Percentiles rank a stretch among this genome's conserved stretches.
These are phyloP conservation scores for Garrulus glandarius DNA, from an alignment of 2,797 vertebrate species.

Conservation along the genomic window DNA sequence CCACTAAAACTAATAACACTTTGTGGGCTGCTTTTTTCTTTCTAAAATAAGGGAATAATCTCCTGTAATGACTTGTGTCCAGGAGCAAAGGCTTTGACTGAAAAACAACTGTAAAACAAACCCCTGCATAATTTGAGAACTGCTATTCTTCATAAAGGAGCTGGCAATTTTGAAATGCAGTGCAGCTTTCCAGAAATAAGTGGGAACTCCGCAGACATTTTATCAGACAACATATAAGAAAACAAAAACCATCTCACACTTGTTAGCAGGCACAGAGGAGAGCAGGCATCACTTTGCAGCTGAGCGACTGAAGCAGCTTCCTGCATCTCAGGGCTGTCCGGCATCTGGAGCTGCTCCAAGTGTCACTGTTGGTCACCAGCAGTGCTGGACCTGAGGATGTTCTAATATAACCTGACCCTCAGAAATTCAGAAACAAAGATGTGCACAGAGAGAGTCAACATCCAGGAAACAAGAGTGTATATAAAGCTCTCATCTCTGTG, in stretches of 20 bases:
- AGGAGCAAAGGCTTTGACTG: not conserved
- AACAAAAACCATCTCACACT: not conserved
- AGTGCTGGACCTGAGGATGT: not conserved
- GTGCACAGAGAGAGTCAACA: not conserved
- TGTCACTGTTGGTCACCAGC: not conserved
- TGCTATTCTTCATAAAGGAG: not conserved
- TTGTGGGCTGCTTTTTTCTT: not conserved
- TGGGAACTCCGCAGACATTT: not conserved
- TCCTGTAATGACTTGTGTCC: not conserved
- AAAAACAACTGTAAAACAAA: not conserved
- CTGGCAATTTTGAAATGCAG: not conserved
- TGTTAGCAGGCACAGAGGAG: not conserved
- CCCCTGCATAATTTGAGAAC: not conserved
- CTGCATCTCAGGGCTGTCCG: fast-evolving
- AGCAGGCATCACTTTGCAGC: not conserved
- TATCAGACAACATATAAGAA: not conserved
- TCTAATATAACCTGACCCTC: not conserved
- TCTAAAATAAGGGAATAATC: not conserved
- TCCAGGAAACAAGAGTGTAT: not conserved
- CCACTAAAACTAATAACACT: not conserved
- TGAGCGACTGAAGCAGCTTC: not conserved
- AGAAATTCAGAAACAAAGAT: not conserved
- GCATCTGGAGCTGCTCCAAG: not conserved
- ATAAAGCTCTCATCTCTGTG: not conserved
- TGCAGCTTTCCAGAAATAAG: not conserved